A percentile compares a stretch with the other conserved stretches of the same genome.
Conservation (phyloP, 2,797 vertebrate genomes). For the Oophaga sylvatica region DNA sequence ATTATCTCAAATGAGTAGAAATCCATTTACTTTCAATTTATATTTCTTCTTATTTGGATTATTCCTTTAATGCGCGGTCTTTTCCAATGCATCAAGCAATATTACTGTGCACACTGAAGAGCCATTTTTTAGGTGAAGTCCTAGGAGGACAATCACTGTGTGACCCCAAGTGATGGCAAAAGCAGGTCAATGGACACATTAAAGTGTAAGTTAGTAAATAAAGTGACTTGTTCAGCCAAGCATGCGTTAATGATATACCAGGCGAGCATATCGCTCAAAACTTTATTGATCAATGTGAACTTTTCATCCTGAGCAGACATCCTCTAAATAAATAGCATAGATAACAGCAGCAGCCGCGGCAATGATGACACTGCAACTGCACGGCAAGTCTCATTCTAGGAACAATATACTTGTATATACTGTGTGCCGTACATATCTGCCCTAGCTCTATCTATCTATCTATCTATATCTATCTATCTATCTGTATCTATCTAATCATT, state of each 20-base stretch:
- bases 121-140: conserved; percentile 5
- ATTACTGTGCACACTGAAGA: neutral
- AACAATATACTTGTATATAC: neutral
- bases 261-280: conserved; percentile 38
- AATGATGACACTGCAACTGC: neutral
- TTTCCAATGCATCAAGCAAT: neutral
- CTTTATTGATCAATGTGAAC: conserved; percentile 38
- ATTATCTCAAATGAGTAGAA: neutral
- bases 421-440: neutral
- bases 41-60: neutral
- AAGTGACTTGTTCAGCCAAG: conserved; percentile 34
- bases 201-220: conserved; percentile 36
- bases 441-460: neutral
- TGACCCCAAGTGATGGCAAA: conserved; percentile 27
- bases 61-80: neutral
- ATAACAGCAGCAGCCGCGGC: conserved; percentile 16
- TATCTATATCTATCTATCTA: neutral
- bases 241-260: conserved; percentile 38
- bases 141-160: conserved; percentile 4
- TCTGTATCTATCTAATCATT: neutral
- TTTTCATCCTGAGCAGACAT: conserved; percentile 52
- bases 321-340: conserved; percentile 24
- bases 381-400: neutral
- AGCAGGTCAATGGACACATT: conserved; percentile 36
- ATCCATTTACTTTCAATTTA: neutral